Conservation (phyloP, 1,140 invertebrate genomes). For the Drosophila micromelanica region DNA sequence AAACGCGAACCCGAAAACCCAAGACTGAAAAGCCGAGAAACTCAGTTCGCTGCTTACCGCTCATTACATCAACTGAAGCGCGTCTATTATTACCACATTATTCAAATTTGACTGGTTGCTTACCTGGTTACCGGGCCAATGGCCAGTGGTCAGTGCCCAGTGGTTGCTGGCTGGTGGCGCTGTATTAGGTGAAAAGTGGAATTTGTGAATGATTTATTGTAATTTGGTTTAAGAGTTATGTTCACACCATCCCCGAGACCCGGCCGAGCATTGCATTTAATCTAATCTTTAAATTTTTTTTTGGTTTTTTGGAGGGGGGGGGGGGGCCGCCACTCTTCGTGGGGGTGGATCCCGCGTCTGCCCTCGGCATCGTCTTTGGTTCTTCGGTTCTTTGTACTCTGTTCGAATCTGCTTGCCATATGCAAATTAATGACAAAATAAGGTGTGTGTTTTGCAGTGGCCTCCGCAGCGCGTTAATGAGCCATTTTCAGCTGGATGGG, state of each 20-base stretch:
- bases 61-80: slow-evolving; percentile 80
- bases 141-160: slow-evolving; percentile 10
- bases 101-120: slow-evolving; percentile 62
- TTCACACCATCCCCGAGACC: slow-evolving; percentile 67
- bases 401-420: slow-evolving; percentile 33
- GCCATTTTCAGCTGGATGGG: slow-evolving; percentile 24
- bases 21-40: not conserved
- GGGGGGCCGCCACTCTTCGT: slow-evolving; percentile 1
- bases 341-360: slow-evolving; percentile 26
- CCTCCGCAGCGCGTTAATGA: slow-evolving; percentile 67
- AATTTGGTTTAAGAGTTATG: slow-evolving; percentile 81
- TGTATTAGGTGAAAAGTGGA: slow-evolving; percentile 75
- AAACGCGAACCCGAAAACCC: slow-evolving; percentile 1
- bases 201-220: slow-evolving; percentile 81
- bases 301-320: too few species aligned
- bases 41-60: slow-evolving; percentile 17
- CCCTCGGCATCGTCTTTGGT: slow-evolving; percentile 4
- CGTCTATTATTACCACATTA: slow-evolving; percentile 82
- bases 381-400: slow-evolving; percentile 11
- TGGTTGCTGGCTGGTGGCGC: not conserved
- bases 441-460: slow-evolving; percentile 79
- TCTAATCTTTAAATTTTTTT: slow-evolving; percentile 62
- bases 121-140: slow-evolving; percentile 24
- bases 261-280: slow-evolving; percentile 64
- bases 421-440: slow-evolving; percentile 83